Evolutionary conservation across 2,797 vertebrate species (phyloP).

Genomic region (Psittacula derbiana): DNA sequence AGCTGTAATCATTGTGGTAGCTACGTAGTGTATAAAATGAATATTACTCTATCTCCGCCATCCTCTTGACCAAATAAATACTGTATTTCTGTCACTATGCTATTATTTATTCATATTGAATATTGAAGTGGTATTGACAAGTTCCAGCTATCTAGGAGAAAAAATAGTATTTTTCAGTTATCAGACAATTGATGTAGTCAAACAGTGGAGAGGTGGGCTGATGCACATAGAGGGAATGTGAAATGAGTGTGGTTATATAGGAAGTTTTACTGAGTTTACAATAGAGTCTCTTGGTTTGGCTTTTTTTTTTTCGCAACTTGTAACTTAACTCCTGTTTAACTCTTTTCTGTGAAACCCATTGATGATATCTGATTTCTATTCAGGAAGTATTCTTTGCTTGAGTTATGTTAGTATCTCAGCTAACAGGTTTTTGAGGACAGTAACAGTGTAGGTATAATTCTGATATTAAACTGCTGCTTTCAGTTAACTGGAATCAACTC

Average conservation of each 20-base stretch:
- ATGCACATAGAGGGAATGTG: background rate
- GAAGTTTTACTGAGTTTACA: background rate
- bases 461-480: background rate
- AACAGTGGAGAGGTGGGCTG: background rate
- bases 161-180: background rate
- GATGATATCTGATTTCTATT: background rate
- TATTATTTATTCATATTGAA: conserved; percentile 14
- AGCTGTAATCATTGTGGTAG: background rate
- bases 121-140: background rate
- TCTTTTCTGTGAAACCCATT: background rate
- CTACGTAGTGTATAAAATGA: background rate
- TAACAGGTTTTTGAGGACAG: background rate
- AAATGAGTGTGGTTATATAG: background rate
- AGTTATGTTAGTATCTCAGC: background rate
- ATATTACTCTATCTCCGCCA: background rate
- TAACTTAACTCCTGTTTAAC: background rate
- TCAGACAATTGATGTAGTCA: background rate
- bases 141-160: background rate
- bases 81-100: background rate
- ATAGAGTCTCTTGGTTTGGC: background rate
- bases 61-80: background rate
- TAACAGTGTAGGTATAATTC: background rate
- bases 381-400: background rate
- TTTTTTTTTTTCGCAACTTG: background rate
- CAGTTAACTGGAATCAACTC: background rate